phyloP scores from a whole-genome alignment of 2,888 invertebrate species.

The Bellardia pandia region DNA sequence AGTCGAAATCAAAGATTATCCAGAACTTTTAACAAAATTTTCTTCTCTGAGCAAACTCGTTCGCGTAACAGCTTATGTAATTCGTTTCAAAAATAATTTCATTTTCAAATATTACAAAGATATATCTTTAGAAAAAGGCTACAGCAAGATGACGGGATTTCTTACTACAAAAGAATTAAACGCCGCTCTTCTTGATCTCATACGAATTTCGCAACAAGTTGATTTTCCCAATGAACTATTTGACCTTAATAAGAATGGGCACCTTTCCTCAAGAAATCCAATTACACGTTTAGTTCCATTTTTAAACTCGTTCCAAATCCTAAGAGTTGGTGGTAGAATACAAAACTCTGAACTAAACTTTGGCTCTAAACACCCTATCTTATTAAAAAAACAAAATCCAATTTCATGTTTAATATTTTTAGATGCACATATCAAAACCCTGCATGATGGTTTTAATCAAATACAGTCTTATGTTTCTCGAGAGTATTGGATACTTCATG shows the following conservation, averaged over 20 bases:
- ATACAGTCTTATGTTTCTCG: too few relatives aligned
- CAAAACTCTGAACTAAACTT: constrained; percentile 25
- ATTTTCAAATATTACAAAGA: background rate
- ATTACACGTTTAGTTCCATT: constrained; percentile 20
- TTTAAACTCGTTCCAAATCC: constrained; percentile 20
- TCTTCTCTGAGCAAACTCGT: constrained; percentile 13
- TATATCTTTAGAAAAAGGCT: background rate
- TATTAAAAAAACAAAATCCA: constrained; percentile 59
- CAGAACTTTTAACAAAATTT: background rate
- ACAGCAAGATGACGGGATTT: constrained; percentile 26
- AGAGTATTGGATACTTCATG: constrained; percentile 59
- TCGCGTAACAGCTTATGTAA: constrained; percentile 18
- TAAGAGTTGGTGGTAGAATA: constrained; percentile 63
- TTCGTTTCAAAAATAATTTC: constrained; percentile 16
- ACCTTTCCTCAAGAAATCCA: background rate
- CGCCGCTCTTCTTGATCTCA: background rate
- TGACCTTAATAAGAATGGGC: background rate
- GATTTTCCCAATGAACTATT: constrained; percentile 25
- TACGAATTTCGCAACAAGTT: constrained; percentile 34
- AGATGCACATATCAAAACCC: too few relatives aligned
- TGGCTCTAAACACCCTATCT: constrained; percentile 52
- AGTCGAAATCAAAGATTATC: background rate
- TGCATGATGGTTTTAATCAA: too few relatives aligned
- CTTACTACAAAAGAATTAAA: constrained; percentile 12
- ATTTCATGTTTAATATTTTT: constrained; percentile 51